A percentile compares a stretch with the other conserved stretches of the same genome.
These are phyloP conservation scores for Pelobates cultripes DNA, from an alignment of 2,797 vertebrate species.

Conservation along the genomic window DNA sequence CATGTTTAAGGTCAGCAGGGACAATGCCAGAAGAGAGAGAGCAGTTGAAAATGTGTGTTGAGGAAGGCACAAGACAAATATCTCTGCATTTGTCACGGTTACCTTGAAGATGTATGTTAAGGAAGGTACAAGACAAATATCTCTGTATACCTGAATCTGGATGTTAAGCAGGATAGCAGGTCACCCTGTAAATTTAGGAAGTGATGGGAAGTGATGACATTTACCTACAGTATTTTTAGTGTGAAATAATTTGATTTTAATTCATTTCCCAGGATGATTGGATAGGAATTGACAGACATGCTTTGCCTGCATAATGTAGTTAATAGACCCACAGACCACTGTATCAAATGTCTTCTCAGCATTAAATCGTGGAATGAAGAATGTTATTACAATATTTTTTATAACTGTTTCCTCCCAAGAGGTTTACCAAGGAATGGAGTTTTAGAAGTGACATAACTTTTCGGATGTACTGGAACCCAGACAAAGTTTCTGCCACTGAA, in stretches of 20 bases:
- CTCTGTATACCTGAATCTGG: no score
- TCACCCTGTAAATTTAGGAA: not conserved
- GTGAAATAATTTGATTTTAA: slow-evolving; percentile 10
- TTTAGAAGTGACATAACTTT: not conserved
- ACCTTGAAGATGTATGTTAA: no score
- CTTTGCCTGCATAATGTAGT: slow-evolving; percentile 1
- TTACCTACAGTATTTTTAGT: not conserved
- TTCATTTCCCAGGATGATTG: not conserved
- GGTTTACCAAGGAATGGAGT: not conserved
- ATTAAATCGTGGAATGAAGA: not conserved
- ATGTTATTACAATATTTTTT: not conserved
- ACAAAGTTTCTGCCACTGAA: not conserved
- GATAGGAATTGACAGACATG: not conserved
- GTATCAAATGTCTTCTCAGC: slow-evolving; percentile 7
- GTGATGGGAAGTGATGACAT: not conserved
- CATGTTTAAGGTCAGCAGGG: no score
- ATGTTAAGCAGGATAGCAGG: not conserved
- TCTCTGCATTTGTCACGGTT: no score
- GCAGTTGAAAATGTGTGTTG: no score
- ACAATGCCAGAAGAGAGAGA: no score
- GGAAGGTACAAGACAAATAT: no score
- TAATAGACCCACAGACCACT: not conserved
- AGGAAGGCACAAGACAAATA: no score
- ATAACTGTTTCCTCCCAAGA: not conserved
- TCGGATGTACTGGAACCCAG: not conserved